Percentiles rank a stretch among this genome's conserved stretches.
Conservation (phyloP, 2,888 invertebrate species). For the Rhagium mordax region DNA sequence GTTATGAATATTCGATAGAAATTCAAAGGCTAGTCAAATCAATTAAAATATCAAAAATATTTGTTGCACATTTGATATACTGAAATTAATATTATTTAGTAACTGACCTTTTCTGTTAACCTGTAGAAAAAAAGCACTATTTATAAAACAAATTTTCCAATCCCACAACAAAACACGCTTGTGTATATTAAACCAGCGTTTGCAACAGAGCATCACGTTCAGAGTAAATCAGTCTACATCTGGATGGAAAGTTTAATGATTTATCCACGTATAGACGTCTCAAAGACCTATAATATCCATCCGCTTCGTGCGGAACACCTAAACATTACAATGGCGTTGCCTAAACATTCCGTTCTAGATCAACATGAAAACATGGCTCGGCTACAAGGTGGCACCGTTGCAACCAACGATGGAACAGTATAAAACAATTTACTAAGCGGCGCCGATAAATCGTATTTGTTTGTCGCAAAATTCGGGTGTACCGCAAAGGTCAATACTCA, state of each 20-base stretch:
- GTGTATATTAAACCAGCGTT: background rate
- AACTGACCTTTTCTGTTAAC: no score
- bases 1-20: no score
- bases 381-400: background rate
- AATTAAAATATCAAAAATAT: no score
- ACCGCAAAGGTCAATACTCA: no score
- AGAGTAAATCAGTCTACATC: background rate
- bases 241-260: background rate
- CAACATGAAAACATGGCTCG: background rate
- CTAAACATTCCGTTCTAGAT: conserved; percentile 6
- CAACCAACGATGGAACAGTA: no score
- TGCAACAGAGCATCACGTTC: background rate
- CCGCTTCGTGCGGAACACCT: conserved; percentile 1
- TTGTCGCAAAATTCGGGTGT: no score
- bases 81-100: no score
- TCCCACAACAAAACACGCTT: background rate
- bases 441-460: no score
- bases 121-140: background rate
- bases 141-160: background rate
- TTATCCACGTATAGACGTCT: conserved; percentile 1
- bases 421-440: no score
- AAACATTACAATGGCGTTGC: conserved; percentile 4
- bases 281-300: background rate
- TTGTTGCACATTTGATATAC: no score
- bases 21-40: no score